phyloP scores from a whole-genome alignment of 2,888 invertebrate species.

The Polyommatus iphigenia region DNA sequence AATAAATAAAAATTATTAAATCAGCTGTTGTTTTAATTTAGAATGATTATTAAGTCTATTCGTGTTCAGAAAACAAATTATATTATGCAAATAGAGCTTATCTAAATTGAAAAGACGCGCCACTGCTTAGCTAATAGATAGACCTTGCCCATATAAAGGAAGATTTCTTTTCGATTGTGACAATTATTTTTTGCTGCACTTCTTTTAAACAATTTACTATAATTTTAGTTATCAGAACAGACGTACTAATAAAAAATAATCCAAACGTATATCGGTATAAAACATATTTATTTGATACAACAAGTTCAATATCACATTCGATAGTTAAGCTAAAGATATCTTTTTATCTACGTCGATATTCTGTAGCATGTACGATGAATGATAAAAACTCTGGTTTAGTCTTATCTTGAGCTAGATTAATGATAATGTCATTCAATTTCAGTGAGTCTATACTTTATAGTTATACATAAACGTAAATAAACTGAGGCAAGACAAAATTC shows the following conservation, averaged over 20 bases:
- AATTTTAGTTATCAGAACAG: neutral
- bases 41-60: neutral
- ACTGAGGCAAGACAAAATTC: neutral
- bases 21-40: neutral
- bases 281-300: neutral
- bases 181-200: too few relatives aligned
- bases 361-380: neutral
- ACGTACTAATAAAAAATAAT: neutral
- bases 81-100: too few relatives aligned
- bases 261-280: neutral
- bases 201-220: too few relatives aligned
- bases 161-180: too few relatives aligned
- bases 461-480: neutral
- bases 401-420: neutral
- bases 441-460: neutral
- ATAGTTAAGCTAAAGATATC: neutral
- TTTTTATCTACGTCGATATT: neutral
- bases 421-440: neutral
- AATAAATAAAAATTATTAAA: conserved; percentile 64
- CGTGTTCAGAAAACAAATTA: neutral
- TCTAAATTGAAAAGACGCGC: too few relatives aligned
- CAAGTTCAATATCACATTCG: neutral
- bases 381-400: neutral
- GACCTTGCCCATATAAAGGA: too few relatives aligned
- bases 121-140: too few relatives aligned